Base-by-base conservation (phyloP, 2,113 vertebrate species). In the Dromas ardeola region DNA sequence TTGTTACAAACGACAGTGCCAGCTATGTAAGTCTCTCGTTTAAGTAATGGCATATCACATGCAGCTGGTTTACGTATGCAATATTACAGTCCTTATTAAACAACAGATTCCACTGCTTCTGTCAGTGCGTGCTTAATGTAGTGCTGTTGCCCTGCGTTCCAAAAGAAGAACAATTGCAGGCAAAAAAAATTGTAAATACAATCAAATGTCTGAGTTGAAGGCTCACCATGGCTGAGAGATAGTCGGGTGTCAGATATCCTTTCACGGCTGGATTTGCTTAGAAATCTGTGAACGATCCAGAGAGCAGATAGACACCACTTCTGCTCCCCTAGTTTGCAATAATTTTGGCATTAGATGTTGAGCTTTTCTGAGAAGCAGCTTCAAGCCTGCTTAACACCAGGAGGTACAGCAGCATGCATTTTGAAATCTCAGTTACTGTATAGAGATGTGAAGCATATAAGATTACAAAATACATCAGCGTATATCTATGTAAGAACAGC, bases 341-440 rank as follows among this genome's bases (percentile, higher is more conserved):
- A 16, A 67, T 95, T 95, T 88, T 88, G 83, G 83, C 80, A 45
- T 91, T 82, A 65, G 25, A 49, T 11, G 17, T 32, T 49, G 34
- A 77, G 78, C 34, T 87, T 91, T 87, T 91, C 89, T 58, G 61
- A 96, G 84, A 76, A 85, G 49, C 66, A 82, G 42, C 27, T 77
- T 71, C 72, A 62, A 92, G 45, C 29, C 47, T 11, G 16, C 90
- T 84, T 63, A 66, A 73, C 69, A 76, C 15, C 19, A 92, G 71
- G 61, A 90, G 72, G 61, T 93, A 89, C 65, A 79, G 72, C 83
- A 93, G 69, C 47, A 42, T 6, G 29, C 62, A 50, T 88, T 88
- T 73, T 76, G 81, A 86, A 94, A 85, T 22, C 45, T 88, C 71
- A 13, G n/a, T 90, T 80, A 67, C 90, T 96, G 95, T 92, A 90